Base-by-base conservation (phyloP, 1,140 invertebrate genomes). In the Thaumetopoea pityocampa region DNA sequence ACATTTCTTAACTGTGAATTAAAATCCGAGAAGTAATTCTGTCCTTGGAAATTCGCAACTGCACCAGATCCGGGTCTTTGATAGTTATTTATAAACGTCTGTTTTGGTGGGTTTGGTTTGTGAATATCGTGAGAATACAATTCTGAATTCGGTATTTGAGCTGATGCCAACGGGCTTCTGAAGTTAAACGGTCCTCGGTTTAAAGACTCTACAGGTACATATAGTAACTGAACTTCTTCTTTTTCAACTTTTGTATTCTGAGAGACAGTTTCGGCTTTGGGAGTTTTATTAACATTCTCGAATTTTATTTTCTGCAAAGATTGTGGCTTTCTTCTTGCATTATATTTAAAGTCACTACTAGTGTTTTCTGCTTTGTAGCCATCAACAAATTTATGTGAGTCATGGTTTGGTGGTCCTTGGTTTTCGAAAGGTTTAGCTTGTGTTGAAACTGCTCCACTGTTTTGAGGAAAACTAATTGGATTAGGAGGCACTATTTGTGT, bases 171-270 rank as follows among this genome's bases (percentile, higher is more conserved):
- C 5, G 72, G 74, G 42, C 53, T 76, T 43, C 76, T 77, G 18
- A 76, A 76, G 47, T 85, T 79, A 23, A 79, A 86, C 46, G 85
- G 85, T 45, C 89, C 87, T 72, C 89, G 87, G 33, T 89, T 89
- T 5, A 94, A 69, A 0, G 90, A 91, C 63, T 95, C 92, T 16
- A 93, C 85, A 6, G 93, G 93, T 1, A 95, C 92, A 59, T 94
- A 95, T 0, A 94, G 78, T 26, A 94, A 63, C 67, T 94, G 92
- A 7, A 94, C 89, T 81, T 92, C 89, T 76, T 91, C 90, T 60
- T 87, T 86, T 64, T 88, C 86, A 5, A 56, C 48, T 47, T 77
- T 85, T 12, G 55, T 38, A 51, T 67, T 77, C 14, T 48, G 29
- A 9, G 51, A 32, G 12, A 60, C 35, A 1, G 44, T 16, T 30